Evolutionary conservation across 2,113 vertebrate species (phyloP).

Genomic region (Protobothrops mucrosquamatus): DNA sequence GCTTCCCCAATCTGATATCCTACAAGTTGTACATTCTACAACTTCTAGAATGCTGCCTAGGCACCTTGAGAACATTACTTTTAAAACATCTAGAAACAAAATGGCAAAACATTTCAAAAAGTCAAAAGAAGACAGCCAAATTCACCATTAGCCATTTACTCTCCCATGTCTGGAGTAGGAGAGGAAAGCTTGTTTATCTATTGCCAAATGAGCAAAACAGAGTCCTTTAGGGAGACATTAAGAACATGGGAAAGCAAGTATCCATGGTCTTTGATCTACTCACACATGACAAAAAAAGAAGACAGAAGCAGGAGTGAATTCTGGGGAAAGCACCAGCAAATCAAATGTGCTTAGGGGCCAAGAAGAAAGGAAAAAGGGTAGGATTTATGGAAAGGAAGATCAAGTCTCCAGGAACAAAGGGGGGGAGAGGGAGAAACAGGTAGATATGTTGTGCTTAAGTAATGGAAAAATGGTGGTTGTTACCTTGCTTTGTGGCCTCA

Average conservation of each 20-base stretch:
- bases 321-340: background rate
- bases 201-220: background rate
- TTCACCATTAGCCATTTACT: background rate
- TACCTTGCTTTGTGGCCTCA: background rate
- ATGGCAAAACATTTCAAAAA: background rate
- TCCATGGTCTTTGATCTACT: slow-evolving; percentile 5
- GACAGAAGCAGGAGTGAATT: slow-evolving; percentile 4
- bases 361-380: background rate
- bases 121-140: background rate
- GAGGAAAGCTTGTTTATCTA: fast-evolving
- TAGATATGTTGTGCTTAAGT: background rate
- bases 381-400: background rate
- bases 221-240: slow-evolving; percentile 2
- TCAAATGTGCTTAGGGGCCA: background rate
- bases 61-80: background rate
- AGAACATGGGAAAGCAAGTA: background rate
- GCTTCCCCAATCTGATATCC: background rate
- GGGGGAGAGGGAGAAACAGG: background rate
- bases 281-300: slow-evolving; percentile 8
- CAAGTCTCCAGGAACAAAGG: background rate
- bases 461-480: background rate
- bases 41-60: background rate
- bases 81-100: background rate
- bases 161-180: background rate
- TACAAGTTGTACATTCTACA: background rate